These are phyloP conservation scores for Miichthys miiuy DNA, from an alignment of 2,797 vertebrate genomes.

Conservation along the genomic window DNA sequence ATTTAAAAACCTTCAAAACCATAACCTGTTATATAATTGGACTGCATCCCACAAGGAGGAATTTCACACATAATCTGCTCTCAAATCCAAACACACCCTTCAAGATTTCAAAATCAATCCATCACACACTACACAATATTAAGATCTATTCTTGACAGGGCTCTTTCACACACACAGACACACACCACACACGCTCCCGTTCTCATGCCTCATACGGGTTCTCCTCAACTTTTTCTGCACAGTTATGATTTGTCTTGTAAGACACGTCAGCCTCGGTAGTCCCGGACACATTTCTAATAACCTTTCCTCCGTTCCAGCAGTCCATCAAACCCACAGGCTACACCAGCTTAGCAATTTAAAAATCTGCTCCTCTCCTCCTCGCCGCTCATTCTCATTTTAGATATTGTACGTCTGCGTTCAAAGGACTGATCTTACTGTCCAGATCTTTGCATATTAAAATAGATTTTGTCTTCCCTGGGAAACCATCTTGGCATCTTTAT, in stretches of 20 bases:
- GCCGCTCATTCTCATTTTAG: conserved; percentile 26
- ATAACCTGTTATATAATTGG: conserved; percentile 12
- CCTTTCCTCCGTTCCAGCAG: conserved; percentile 51
- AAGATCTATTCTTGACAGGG: conserved; percentile 21
- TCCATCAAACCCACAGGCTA: conserved; percentile 55
- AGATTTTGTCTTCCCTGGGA: background rate
- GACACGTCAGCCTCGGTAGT: conserved; percentile 32
- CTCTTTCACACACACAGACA: background rate
- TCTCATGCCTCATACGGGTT: conserved; percentile 2
- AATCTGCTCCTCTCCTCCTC: conserved; percentile 14
- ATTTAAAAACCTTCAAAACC: conserved; percentile 23
- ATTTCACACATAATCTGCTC: conserved; percentile 26
- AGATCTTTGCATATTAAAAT: conserved; percentile 25
- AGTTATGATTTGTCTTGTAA: conserved; percentile 52
- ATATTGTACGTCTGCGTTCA: conserved; percentile 4
- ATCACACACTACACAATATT: background rate
- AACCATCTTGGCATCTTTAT: background rate
- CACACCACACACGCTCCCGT: background rate
- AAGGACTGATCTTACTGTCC: background rate
- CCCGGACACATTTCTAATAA: conserved; percentile 54
- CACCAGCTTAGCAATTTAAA: conserved; percentile 37
- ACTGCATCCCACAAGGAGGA: background rate
- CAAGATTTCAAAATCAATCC: conserved; percentile 22
- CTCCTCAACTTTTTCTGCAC: conserved; percentile 15
- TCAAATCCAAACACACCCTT: conserved; percentile 12